Percentiles rank a stretch among this genome's conserved stretches.
phyloP scores from a whole-genome alignment of 2,888 invertebrate genomes.

The Stenchaetothrips biformis region DNA sequence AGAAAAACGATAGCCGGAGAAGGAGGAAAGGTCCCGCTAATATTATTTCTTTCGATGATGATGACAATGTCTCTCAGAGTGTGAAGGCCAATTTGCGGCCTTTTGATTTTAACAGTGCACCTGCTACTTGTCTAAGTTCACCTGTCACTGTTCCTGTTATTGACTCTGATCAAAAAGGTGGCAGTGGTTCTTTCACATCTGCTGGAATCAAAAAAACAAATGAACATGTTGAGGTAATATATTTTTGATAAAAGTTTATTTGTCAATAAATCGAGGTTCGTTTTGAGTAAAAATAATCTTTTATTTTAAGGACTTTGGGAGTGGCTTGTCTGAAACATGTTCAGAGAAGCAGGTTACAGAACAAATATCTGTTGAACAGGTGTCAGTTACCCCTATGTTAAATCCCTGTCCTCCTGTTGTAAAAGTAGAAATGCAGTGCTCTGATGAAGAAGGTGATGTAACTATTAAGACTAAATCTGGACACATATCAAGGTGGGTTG shows the following conservation, averaged over 20 bases:
- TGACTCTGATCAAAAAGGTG: not conserved
- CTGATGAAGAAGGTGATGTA: conserved; percentile 37
- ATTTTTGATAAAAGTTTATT: not conserved
- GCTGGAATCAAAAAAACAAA: not conserved
- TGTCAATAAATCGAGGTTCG: not conserved
- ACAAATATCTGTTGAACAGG: no score
- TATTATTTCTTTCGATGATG: conserved; percentile 65
- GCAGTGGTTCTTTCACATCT: not conserved
- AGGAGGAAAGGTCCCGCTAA: conserved; percentile 56
- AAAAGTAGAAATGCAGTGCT: not conserved
- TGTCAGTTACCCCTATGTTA: not conserved
- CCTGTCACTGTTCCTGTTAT: conserved; percentile 44
- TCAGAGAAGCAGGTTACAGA: no score
- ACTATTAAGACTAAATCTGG: not conserved
- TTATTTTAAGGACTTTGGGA: no score
- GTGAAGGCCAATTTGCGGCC: conserved; percentile 32
- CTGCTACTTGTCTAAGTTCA: conserved; percentile 59
- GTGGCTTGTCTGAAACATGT: no score
- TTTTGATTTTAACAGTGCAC: conserved; percentile 53
- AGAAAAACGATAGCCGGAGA: conserved; percentile 30
- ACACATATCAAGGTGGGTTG: not conserved
- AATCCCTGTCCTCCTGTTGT: not conserved
- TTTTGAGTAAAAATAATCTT: no score
- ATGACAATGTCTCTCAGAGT: conserved; percentile 47
- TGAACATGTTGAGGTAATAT: not conserved